Evolutionary conservation across 2,113 vertebrate genomes (phyloP).

Genomic region (Podarcis raffonei): DNA sequence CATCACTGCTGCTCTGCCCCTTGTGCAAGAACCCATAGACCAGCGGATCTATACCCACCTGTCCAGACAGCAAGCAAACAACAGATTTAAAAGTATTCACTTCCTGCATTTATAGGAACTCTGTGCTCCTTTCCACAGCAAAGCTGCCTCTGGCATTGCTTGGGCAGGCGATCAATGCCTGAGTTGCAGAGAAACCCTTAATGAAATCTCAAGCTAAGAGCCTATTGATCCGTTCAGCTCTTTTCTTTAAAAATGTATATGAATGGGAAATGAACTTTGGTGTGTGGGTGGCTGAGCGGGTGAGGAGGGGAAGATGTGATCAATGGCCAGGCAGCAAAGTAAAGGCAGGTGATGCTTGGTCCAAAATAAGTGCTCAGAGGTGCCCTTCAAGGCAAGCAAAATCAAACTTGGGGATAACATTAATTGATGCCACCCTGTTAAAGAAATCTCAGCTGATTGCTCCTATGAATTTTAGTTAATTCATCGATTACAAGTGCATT

Average conservation of each 20-base stretch:
- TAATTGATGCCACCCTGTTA: not conserved
- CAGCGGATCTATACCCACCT: not conserved
- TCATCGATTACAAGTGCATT: not conserved
- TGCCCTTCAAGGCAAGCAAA: not conserved
- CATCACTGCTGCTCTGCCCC: not conserved
- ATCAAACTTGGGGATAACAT: not conserved
- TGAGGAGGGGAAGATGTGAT: not conserved
- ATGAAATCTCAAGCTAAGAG: conserved; percentile 39
- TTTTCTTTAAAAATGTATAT: conserved; percentile 32
- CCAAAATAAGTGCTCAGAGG: not conserved
- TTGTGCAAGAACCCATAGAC: not conserved
- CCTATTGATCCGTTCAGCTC: conserved; percentile 20
- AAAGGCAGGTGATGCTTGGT: not conserved
- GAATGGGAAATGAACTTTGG: conserved; percentile 9
- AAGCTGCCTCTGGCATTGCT: not conserved
- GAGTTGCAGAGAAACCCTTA: conserved; percentile 24
- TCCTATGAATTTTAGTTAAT: not conserved
- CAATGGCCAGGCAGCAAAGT: not conserved
- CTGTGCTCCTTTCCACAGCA: not conserved
- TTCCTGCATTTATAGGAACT: not conserved
- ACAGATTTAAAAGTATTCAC: not conserved
- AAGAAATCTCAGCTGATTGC: not conserved
- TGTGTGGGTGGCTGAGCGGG: not conserved
- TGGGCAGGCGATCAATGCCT: not conserved
- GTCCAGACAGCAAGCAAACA: not conserved